A percentile compares a stretch with the other conserved stretches of the same genome.
Evolutionary conservation across 2,888 invertebrate species (phyloP).

Genomic region (Laspeyria flexula): DNA sequence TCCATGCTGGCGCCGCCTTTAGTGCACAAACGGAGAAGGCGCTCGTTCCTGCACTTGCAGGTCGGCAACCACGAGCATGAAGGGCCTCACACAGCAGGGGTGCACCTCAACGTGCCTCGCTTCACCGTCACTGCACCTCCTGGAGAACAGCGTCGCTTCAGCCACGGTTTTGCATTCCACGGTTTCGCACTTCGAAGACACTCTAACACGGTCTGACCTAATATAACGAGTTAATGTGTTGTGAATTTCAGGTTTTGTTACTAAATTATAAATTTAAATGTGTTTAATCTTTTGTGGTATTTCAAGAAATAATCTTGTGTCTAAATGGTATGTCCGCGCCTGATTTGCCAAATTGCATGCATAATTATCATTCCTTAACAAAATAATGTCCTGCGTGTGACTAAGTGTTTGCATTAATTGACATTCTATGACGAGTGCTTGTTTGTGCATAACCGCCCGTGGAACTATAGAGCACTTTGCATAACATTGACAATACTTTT

Average conservation of each 20-base stretch:
- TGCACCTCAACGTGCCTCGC: constrained; percentile 83
- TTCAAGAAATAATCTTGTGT: constrained; percentile 26
- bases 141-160: constrained; percentile 82
- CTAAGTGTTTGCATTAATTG: constrained; percentile 10
- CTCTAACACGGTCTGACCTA: constrained; percentile 88
- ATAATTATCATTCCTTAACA: constrained; percentile 19
- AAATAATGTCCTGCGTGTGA: constrained; percentile 1
- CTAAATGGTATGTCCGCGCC: constrained; percentile 36
- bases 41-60: constrained; percentile 88
- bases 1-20: constrained; percentile 64
- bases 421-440: constrained; percentile 8
- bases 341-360: constrained; percentile 30
- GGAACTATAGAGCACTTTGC: constrained; percentile 18
- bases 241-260: constrained; percentile 44
- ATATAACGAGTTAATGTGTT: constrained; percentile 62
- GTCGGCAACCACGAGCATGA: constrained; percentile 63
- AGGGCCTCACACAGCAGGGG: constrained; percentile 78
- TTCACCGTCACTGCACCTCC: constrained; percentile 85
- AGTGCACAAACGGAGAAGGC: constrained; percentile 71
- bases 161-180: constrained; percentile 84
- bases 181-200: constrained; percentile 90
- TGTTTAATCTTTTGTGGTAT: constrained; percentile 21
- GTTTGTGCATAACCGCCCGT: constrained; percentile 8
- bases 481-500: constrained; percentile 10
- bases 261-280: constrained; percentile 20